Base-by-base conservation (phyloP, 2,888 invertebrate species). In the Epinotia ramella region DNA sequence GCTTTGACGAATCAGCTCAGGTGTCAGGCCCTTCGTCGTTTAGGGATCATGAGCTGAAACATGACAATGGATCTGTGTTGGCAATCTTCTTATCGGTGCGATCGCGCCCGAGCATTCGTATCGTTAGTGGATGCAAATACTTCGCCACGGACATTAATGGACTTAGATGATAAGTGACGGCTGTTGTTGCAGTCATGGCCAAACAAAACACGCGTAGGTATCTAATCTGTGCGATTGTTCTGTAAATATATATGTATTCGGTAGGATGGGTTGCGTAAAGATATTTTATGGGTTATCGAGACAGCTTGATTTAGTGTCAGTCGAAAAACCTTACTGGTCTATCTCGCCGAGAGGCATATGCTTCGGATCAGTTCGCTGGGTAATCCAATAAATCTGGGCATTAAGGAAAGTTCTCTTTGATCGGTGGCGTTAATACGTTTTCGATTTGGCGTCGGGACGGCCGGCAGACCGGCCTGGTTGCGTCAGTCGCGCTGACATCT, bases 381-480 rank as follows among this genome's bases (percentile, higher is more conserved):
- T 82, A 81, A 84, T 86, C 82, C 79, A 82, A 87, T 88, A 89
- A 89, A 89, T 88, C 85, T 81, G 80, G 77, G 79, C 77, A 81
- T 83, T 82, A 85, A 86, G 87, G 85, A 89, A 86, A 89, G 83
- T 86, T 90, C 83, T 85, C 92, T 93, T 92, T 92, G 92, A 94
- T 93, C 92, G 86, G 88, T 79, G 87, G 88, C 84, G 86, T 90
- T 91, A 89, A 93, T 92, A 86, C 89, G 90, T 90, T 91, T 91
- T 89, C 88, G 84, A 92, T 92, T 89, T 88, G 86, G 87, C 89
- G 88, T 86, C 87, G 87, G 85, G 91, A 90, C 88, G 83, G 83
- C 79, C 81, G 81, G 86, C 90, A 91, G 91, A 90, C 91, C 82
- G 87, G 80, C 81, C 83, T 79, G 79, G 81, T 90, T 90, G 87